These are phyloP conservation scores for Hyperoplus immaculatus DNA, from an alignment of 2,797 vertebrate genomes.

Conservation along the genomic window DNA sequence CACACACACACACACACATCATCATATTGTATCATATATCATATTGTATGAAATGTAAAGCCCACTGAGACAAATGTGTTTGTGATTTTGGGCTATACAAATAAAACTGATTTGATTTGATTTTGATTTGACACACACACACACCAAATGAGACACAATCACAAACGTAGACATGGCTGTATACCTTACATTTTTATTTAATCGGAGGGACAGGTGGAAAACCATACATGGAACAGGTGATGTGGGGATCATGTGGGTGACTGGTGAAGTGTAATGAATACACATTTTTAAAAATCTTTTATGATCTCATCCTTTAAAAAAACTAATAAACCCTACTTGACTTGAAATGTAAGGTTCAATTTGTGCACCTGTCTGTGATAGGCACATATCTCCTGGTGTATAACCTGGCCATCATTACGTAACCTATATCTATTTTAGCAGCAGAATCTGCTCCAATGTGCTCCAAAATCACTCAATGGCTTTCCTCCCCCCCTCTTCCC, in stretches of 20 bases:
- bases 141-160: no score
- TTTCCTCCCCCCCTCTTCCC: slow-evolving; percentile 6
- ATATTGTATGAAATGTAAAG: no score
- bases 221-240: background rate
- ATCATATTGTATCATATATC: no score
- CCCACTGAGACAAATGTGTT: no score
- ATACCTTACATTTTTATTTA: background rate
- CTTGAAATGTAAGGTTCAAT: background rate
- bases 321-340: background rate
- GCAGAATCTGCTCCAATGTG: background rate
- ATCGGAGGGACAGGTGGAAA: background rate
- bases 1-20: no score
- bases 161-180: background rate
- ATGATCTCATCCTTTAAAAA: background rate
- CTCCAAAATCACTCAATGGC: slow-evolving; percentile 57
- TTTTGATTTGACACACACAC: no score
- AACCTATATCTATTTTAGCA: no score
- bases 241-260: background rate
- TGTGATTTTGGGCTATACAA: no score
- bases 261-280: background rate
- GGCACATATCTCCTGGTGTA: background rate
- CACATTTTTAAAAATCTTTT: background rate
- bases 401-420: background rate
- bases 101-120: no score
- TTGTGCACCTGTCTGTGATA: background rate